Evolutionary conservation across 2,113 vertebrate species (phyloP).

Genomic region (Hemibagrus wyckioides): DNA sequence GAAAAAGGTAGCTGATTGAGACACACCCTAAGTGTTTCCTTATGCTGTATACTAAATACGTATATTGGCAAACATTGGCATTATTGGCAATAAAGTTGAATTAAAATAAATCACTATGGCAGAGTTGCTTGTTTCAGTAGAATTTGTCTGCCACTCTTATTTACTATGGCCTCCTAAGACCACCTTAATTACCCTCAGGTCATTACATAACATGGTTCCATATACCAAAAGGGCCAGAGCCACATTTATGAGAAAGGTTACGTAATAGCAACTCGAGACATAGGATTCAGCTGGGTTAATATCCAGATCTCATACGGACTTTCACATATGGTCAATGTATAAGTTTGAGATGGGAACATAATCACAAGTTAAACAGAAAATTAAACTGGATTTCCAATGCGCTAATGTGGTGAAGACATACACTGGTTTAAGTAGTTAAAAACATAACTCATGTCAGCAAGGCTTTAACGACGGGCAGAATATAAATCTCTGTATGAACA

Average conservation of each 20-base stretch:
- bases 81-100: too few species aligned
- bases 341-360: neutral
- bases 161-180: too few species aligned
- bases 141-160: too few species aligned
- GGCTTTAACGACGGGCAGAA: neutral
- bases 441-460: conserved; percentile 30
- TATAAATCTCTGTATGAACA: conserved; percentile 3
- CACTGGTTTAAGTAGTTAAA: conserved; percentile 1
- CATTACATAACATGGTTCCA: neutral
- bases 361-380: neutral
- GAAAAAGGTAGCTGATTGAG: too few species aligned
- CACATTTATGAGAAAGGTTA: neutral
- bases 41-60: too few species aligned
- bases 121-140: too few species aligned
- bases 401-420: neutral
- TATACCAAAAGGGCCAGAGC: neutral
- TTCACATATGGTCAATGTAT: neutral
- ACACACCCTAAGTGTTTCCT: too few species aligned
- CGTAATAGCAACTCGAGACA: neutral
- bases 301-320: neutral
- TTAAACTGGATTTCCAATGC: neutral
- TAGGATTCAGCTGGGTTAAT: neutral
- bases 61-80: too few species aligned
- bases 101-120: too few species aligned
- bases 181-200: too few species aligned